These are phyloP conservation scores for Bursaphelenchus okinawaensis DNA, from an alignment of 2,888 invertebrate species.

Conservation along the genomic window DNA sequence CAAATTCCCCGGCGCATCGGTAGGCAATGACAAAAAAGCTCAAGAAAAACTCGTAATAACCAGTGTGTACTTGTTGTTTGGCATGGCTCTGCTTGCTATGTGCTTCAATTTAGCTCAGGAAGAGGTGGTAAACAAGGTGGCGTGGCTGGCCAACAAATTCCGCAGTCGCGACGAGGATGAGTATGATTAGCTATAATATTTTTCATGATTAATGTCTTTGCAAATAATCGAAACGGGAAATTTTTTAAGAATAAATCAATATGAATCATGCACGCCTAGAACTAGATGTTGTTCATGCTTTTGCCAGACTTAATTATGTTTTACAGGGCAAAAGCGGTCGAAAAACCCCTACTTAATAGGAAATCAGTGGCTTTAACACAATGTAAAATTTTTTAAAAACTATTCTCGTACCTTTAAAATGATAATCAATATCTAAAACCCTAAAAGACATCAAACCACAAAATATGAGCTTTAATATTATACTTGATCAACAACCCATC, in stretches of 20 bases:
- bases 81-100: slow-evolving; percentile 88
- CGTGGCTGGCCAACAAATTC: slow-evolving; percentile 54
- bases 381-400: too few relatives aligned
- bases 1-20: slow-evolving; percentile 56
- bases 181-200: slow-evolving; percentile 25
- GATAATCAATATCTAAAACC: too few relatives aligned
- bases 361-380: too few relatives aligned
- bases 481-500: too few relatives aligned
- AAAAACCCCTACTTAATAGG: too few relatives aligned
- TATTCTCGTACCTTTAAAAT: too few relatives aligned
- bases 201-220: not conserved
- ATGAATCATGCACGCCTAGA: not conserved
- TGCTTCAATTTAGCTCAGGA: slow-evolving; percentile 82
- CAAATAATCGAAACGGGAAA: not conserved
- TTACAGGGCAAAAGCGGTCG: too few relatives aligned
- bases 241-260: not conserved
- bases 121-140: slow-evolving; percentile 42
- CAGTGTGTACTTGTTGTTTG: slow-evolving; percentile 78
- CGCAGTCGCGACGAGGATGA: slow-evolving; percentile 52
- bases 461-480: too few relatives aligned
- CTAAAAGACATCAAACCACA: too few relatives aligned
- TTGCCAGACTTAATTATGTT: too few relatives aligned
- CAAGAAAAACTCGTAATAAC: slow-evolving; percentile 74
- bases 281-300: too few relatives aligned
- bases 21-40: slow-evolving; percentile 58